Base-by-base conservation (phyloP, 2,888 invertebrate species). In the Stegophylla sp. region DNA sequence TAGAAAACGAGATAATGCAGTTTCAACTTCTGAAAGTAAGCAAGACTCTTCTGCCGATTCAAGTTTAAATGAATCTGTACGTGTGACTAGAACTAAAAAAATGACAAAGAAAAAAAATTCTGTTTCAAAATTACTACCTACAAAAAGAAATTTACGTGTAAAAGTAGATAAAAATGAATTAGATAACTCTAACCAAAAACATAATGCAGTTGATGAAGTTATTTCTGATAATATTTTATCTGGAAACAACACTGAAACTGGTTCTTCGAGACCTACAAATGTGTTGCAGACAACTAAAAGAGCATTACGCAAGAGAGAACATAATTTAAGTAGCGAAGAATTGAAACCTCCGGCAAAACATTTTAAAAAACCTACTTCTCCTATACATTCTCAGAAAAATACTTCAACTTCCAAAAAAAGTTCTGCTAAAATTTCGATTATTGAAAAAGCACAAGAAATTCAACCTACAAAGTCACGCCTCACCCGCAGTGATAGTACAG, bases 401-500 rank as follows among this genome's bases (percentile, higher is more conserved):
- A 26, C 9, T 43, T 53, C 43, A 23, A 59, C n/a, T 45, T 41
- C 12, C 23, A 61, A 61, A 26, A 45, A 4, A 7, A 48, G n/a
- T 61, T 4, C 64, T 51, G 9, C 9, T 51, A 59, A 56, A 45
- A 9, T 15, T 20, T 56, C 43, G 45, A 15, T n/a, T 43, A n/a
- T 10, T 28, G 43, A 45, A 69, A 67, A 45, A 69, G 9, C 45
- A 1, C 13, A 34, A 15, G 45, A 34, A 69, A 59, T 12, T 76
- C 67, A n/a, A 12, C 13, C 51, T 12, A n/a, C 15, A 48, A 34
- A 45, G 10, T n/a, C 26, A 15, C 45, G 56, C 28, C 28, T 5
- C 12, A 67, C 28, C 13, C 56, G 67, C 13, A 28, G n/a, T 59
- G 56, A 77, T 59, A n/a, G 15, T 45, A 34, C 59, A 13, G 20